A percentile compares a stretch with the other conserved stretches of the same genome.
These are phyloP conservation scores for Pammene fasciana DNA, from an alignment of 2,888 invertebrate genomes.

Conservation along the genomic window DNA sequence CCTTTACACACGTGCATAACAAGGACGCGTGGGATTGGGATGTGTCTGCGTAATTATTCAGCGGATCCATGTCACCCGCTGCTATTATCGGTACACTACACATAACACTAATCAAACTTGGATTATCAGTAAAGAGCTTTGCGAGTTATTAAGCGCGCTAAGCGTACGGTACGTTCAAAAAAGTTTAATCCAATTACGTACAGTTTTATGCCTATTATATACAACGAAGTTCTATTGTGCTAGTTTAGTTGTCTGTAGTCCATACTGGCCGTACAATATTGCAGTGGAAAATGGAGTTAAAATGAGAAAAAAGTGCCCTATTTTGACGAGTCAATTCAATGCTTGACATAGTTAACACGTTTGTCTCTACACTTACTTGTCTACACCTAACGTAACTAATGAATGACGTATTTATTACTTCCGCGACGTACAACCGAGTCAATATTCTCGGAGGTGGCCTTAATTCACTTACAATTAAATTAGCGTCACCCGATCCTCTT, in stretches of 20 bases:
- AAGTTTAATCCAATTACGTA: too few relatives aligned
- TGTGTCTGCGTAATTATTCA: conserved; percentile 28
- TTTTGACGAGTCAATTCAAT: too few relatives aligned
- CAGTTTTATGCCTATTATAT: too few relatives aligned
- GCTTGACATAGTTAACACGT: too few relatives aligned
- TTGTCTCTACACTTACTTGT: too few relatives aligned
- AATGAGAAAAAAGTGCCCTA: too few relatives aligned
- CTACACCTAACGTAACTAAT: neutral
- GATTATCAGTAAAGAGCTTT: conserved; percentile 37
- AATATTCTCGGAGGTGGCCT: conserved; percentile 66
- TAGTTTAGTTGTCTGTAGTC: too few relatives aligned
- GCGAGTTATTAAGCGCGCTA: conserved; percentile 16
- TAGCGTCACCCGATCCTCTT: conserved; percentile 69
- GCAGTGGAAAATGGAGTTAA: too few relatives aligned
- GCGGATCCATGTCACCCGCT: conserved; percentile 20
- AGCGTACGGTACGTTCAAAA: neutral
- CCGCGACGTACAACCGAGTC: conserved; percentile 52
- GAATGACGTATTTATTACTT: conserved; percentile 69
- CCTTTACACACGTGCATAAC: neutral
- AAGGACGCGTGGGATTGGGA: neutral
- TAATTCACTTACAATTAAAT: conserved; percentile 75
- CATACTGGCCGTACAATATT: too few relatives aligned
- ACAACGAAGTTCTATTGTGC: too few relatives aligned
- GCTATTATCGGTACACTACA: conserved; percentile 21
- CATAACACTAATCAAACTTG: conserved; percentile 35